Evolutionary conservation across 2,113 vertebrate genomes (phyloP), one percentile per base, ranked within the genome.

Genomic region (Camelus bactrianus): DNA sequence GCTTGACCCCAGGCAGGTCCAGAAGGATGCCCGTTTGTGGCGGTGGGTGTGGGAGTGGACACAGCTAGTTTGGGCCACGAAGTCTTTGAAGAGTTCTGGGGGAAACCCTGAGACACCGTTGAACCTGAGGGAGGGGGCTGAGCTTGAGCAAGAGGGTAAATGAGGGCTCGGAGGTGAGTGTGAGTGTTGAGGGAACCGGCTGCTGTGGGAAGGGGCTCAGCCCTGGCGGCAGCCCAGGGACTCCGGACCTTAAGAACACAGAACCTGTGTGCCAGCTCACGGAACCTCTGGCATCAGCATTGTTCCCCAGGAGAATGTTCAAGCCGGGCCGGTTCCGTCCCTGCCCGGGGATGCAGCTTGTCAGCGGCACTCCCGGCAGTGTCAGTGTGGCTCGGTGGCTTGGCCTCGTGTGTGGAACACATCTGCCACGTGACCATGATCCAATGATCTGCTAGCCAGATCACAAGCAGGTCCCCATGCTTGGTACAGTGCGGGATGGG

Each of bases 371-470:
- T 54, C 60, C 46, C 81, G 38, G 38, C 38, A 42, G 38, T 42
- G 38, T 72, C 12, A 13, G 11, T 1, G 4, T 32, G 42, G 32
- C 28, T 80, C 83, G 42, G 64, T 20, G 84, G 32, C 38, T n/a
- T 69, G 22, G 50, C 42, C 82, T n/a, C 0, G 22, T 70, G 2
- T 35, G 30, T 8, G 46, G 35, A 19, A 6, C 20, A 11, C 16
- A 46, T 58, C 32, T 4, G 2, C 17, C n/a, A 4, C 1, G 7
- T 15, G 38, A 70, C 60, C 0, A 0, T 64, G 1, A 15, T 13
- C 15, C 15, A 4, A 32, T n/a, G 72, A 42, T 42, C 65, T 6
- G 5, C 54, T 9, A 24, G 28, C 56, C 19, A 2, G 35, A 8
- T 14, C 8, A 5, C 22, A 8, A 5, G 15, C n/a, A 6, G 1